These are phyloP conservation scores for Phoxinus dragarum DNA, from an alignment of 2,797 vertebrate genomes.

Conservation along the genomic window DNA sequence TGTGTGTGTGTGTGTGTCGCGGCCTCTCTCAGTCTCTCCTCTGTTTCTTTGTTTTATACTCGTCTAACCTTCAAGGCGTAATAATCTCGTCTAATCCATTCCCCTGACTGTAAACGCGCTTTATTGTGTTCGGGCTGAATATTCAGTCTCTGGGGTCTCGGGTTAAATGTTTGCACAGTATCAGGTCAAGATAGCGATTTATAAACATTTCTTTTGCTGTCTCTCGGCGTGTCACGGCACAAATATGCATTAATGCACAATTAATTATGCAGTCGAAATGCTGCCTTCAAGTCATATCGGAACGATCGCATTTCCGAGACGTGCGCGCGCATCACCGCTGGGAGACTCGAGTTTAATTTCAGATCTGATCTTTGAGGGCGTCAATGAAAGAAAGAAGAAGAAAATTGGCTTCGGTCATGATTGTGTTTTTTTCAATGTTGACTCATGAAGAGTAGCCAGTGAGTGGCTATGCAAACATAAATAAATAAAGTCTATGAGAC, in stretches of 20 bases:
- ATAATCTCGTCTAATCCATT: constrained; percentile 72
- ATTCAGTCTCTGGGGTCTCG: not conserved
- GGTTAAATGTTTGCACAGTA: constrained; percentile 4
- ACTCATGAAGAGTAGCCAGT: not conserved
- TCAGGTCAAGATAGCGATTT: not conserved
- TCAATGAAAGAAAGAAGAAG: not conserved
- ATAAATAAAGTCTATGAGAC: no score
- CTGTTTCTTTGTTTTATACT: constrained; percentile 27
- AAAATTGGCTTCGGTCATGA: not conserved
- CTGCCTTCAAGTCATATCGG: not conserved
- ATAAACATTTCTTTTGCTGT: not conserved
- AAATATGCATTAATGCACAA: not conserved
- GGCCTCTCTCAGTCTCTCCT: constrained; percentile 11
- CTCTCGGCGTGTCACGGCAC: not conserved
- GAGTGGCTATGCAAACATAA: no score
- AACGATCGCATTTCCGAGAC: not conserved
- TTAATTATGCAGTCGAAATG: constrained; percentile 7
- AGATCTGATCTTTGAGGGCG: not conserved
- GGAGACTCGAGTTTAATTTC: not conserved
- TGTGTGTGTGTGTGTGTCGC: not conserved
- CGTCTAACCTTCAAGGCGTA: constrained; percentile 72
- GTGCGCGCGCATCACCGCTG: not conserved
- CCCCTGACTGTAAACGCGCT: constrained; percentile 61
- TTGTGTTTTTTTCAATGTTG: not conserved
- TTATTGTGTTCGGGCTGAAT: constrained; percentile 14